Percentiles rank a stretch among this genome's conserved stretches.
phyloP scores from a whole-genome alignment of 2,113 vertebrate genomes.

The Thomomys bottae region DNA sequence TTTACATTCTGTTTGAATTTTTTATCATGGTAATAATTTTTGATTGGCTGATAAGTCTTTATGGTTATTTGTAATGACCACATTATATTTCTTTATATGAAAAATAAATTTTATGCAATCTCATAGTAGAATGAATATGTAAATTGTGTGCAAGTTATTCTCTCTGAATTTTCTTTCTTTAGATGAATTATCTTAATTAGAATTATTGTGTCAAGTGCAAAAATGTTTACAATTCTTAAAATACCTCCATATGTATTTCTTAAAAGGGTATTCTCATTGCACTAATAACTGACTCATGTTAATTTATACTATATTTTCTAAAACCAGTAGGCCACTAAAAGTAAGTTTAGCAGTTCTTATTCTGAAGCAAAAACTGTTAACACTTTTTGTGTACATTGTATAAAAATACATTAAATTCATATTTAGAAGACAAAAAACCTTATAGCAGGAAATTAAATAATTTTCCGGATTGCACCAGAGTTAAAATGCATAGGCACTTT shows the following conservation, averaged over 20 bases:
- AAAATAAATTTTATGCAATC: neutral
- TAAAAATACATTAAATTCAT: conserved; percentile 5
- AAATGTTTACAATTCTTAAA: neutral
- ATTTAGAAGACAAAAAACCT: neutral
- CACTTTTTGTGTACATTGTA: neutral
- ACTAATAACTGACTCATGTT: neutral
- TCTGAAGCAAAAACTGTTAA: neutral
- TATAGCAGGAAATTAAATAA: conserved; percentile 33
- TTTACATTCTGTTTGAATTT: neutral
- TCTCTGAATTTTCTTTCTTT: conserved; percentile 16
- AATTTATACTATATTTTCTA: neutral
- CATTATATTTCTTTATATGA: conserved; percentile 3
- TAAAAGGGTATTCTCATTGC: neutral
- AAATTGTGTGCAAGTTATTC: neutral
- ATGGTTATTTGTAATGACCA: neutral
- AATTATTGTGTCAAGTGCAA: neutral
- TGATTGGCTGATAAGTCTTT: neutral
- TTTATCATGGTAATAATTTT: conserved; percentile 16
- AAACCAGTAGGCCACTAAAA: neutral
- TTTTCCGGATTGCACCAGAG: conserved; percentile 15
- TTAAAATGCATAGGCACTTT: conserved; percentile 3
- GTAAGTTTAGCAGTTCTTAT: neutral
- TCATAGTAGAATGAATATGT: neutral
- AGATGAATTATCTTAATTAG: conserved; percentile 9
- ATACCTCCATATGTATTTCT: neutral